phyloP scores from a whole-genome alignment of 2,888 invertebrate genomes.

The Lithosia quadra region DNA sequence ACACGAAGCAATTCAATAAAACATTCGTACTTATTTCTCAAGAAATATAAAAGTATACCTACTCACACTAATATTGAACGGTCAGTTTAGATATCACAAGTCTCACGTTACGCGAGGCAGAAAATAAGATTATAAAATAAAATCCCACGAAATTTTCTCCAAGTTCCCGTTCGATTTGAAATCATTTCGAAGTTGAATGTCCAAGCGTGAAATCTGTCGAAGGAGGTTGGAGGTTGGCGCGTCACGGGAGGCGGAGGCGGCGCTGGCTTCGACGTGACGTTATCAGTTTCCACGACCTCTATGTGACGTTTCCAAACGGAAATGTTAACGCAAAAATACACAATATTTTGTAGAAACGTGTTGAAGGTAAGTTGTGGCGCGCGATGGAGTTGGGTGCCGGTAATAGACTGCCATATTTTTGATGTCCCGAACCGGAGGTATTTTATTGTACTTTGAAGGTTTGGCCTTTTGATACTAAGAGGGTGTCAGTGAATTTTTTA shows the following conservation, averaged over 20 bases:
- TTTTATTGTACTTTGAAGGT: neutral
- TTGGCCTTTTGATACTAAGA: neutral
- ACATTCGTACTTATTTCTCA: conserved; percentile 10
- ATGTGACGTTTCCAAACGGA: conserved; percentile 25
- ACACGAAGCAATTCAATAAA: conserved; percentile 14
- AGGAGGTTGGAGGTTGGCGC: conserved; percentile 2
- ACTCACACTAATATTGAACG: conserved; percentile 15
- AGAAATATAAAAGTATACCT: conserved; percentile 14
- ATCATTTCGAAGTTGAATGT: conserved; percentile 38
- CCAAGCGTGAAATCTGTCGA: conserved; percentile 45
- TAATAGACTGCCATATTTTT: conserved; percentile 17
- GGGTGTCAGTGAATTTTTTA: neutral
- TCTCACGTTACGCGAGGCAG: conserved; percentile 34
- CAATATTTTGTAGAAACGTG: conserved; percentile 32
- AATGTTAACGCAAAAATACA: conserved; percentile 31
- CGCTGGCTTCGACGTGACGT: conserved; percentile 40
- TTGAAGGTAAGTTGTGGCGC: conserved; percentile 25
- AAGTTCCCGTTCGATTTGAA: conserved; percentile 40
- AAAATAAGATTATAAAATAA: conserved; percentile 47
- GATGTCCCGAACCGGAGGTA: neutral
- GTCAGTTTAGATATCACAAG: conserved; percentile 16
- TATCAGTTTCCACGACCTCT: conserved; percentile 43
- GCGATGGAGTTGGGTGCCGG: conserved; percentile 16
- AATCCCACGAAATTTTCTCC: conserved; percentile 33
- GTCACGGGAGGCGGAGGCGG: neutral